Conservation (phyloP, 1,140 invertebrate genomes). For the Drosophila neocordata region DNA sequence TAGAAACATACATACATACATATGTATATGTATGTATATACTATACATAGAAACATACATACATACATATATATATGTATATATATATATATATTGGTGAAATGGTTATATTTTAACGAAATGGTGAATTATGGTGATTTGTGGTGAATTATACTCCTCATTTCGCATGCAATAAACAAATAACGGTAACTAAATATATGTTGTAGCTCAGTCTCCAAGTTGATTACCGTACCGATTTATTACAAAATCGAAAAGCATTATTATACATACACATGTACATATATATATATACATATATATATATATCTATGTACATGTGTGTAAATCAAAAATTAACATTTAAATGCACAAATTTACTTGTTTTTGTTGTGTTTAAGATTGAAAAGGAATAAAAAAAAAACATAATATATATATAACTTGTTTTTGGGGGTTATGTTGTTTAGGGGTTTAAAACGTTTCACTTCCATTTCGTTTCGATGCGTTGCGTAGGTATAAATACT, state of each 20-base stretch:
- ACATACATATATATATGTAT: not conserved
- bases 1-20: not conserved
- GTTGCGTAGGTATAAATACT: conserved; percentile 17
- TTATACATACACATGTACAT: conserved; percentile 37
- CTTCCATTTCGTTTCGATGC: conserved; percentile 46
- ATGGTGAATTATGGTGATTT: conserved; percentile 16
- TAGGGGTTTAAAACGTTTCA: conserved; percentile 22
- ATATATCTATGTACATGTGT: conserved; percentile 36
- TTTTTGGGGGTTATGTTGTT: conserved; percentile 6
- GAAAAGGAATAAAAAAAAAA: no score
- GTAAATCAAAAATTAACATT: conserved; percentile 47
- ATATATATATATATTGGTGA: conserved; percentile 1
- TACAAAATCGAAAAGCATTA: conserved; percentile 58
- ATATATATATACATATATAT: conserved; percentile 37
- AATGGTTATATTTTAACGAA: not conserved
- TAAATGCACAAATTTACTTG: conserved; percentile 2
- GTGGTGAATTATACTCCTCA: not conserved
- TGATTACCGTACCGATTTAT: conserved; percentile 75
- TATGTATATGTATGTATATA: not conserved
- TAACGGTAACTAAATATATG: conserved; percentile 81
- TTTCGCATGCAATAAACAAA: conserved; percentile 67
- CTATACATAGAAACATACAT: no score
- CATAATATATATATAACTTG: not conserved
- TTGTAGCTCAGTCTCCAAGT: conserved; percentile 82
- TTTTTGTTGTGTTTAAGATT: not conserved